Evolutionary conservation across 2,113 vertebrate genomes (phyloP), one percentile per base, ranked within the genome.

Genomic region (Sylvilagus bachmani): DNA sequence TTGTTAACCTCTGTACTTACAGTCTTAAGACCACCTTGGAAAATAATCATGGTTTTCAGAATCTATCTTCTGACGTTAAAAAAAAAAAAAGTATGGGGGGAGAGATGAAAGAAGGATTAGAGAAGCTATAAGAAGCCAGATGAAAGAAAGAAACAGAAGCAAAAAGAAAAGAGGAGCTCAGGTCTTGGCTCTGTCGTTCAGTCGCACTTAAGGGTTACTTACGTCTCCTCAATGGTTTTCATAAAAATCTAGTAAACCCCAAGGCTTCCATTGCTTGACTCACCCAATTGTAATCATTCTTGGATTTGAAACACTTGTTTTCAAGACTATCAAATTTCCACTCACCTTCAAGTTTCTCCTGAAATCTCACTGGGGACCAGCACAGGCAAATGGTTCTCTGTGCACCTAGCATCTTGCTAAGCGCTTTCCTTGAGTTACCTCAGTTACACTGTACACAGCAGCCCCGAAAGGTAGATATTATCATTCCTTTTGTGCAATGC

Each of bases 41-140:
- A 87, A 93, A 86, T 77, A 79, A 67, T 64, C 27, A 83, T 82
- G 22, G 58, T 86, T 51, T 73, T 93, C 58, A 82, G 64, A 53
- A 22, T 62, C 21, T 33, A 55, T 67, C 25, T 86, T 79, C 71
- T 10, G 64, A 69, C n/a, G 27, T 64, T 61, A 14, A 82, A 83
- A 55, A 73, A 61, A 29, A 13, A n/a, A 16, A 13, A 27, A 4
- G 29, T 3, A 4, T 17, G 6, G 4, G 2, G 31, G 17, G 4
- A 31, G 12, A 31, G 36, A 21, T 44, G 9, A 16, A 49, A 8
- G 12, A 71, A 73, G 17, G 13, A 73, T 49, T 33, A 71, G 70
- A 51, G 73, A 74, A 87, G 10, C 21, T 29, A 3, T 69, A 36
- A 73, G 44, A 49, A 87, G 49, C 87, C 78, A n/a, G 93, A 91